A percentile compares a stretch with the other conserved stretches of the same genome.
Conservation (phyloP, 2,113 vertebrate species). For the Phodopus roborovskii region DNA sequence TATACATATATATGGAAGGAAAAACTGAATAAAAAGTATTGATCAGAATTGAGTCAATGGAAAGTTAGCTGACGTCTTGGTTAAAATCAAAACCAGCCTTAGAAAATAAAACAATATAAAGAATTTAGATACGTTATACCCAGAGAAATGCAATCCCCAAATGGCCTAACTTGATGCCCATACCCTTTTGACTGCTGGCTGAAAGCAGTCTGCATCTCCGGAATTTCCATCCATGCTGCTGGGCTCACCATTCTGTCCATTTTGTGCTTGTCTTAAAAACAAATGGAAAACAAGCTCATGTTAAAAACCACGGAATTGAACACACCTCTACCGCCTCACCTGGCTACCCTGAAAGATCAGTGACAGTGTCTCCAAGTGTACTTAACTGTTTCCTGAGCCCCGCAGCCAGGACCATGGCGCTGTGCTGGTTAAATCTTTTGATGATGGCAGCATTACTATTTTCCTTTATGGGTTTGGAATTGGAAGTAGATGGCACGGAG, state of each 20-base stretch:
- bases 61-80: background rate
- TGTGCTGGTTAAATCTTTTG: constrained; percentile 99
- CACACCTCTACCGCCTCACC: background rate
- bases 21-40: background rate
- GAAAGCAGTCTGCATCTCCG: constrained; percentile 96
- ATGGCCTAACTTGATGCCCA: background rate
- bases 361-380: background rate
- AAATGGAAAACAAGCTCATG: constrained; percentile 69
- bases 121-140: background rate
- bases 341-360: background rate
- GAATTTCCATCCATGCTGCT: constrained; percentile 95
- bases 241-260: constrained; percentile 94
- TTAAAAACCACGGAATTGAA: constrained; percentile 70
- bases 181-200: constrained; percentile 97
- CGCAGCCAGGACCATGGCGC: constrained; percentile 98
- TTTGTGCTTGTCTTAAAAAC: constrained; percentile 91
- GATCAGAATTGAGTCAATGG: background rate
- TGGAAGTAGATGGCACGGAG: constrained; percentile 89
- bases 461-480: constrained; percentile 92
- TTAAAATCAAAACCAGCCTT: background rate
- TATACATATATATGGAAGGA: background rate
- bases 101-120: constrained; percentile 33
- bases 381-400: constrained; percentile 95
- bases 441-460: constrained; percentile 98
- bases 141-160: constrained; percentile 23